phyloP scores from a whole-genome alignment of 2,888 invertebrate species.

The Leuctra nigra region DNA sequence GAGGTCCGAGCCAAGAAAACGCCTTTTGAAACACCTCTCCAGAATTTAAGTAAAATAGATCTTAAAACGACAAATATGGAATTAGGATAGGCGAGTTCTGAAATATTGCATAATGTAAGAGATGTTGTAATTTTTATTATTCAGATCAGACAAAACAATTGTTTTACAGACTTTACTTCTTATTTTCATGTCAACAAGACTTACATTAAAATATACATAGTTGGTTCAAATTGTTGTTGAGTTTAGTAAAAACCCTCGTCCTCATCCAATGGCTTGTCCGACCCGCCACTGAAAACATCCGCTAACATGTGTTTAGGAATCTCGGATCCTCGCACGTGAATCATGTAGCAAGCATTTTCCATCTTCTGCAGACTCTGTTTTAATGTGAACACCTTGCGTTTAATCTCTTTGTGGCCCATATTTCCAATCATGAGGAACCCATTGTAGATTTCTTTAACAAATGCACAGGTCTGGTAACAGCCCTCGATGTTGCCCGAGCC shows the following conservation, averaged over 20 bases:
- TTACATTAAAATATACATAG: too few relatives aligned
- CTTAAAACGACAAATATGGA: too few relatives aligned
- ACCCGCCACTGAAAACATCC: constrained; percentile 43
- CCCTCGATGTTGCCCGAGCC: constrained; percentile 65
- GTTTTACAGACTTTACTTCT: too few relatives aligned
- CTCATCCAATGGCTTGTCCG: constrained; percentile 39
- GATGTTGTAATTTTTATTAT: too few relatives aligned
- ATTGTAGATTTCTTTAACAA: constrained; percentile 43
- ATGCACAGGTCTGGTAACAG: constrained; percentile 63
- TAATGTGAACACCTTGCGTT: constrained; percentile 62
- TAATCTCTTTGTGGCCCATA: constrained; percentile 53
- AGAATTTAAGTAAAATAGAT: too few relatives aligned
- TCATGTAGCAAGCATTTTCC: constrained; percentile 75
- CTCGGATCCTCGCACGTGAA: constrained; percentile 73
- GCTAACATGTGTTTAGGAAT: constrained; percentile 62
- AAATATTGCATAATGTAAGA: too few relatives aligned
- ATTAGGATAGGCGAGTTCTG: too few relatives aligned
- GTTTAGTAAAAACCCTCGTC: constrained; percentile 45
- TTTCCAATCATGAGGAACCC: constrained; percentile 44
- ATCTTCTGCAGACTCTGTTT: constrained; percentile 74
- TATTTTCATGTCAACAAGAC: too few relatives aligned
- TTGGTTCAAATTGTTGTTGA: too few relatives aligned
- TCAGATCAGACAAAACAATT: too few relatives aligned
- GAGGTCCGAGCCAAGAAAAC: too few relatives aligned
- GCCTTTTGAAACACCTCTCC: too few relatives aligned